Percentiles rank a stretch among this genome's conserved stretches.
Conservation (phyloP, 2,888 invertebrate species). For the Volucella zonaria region DNA sequence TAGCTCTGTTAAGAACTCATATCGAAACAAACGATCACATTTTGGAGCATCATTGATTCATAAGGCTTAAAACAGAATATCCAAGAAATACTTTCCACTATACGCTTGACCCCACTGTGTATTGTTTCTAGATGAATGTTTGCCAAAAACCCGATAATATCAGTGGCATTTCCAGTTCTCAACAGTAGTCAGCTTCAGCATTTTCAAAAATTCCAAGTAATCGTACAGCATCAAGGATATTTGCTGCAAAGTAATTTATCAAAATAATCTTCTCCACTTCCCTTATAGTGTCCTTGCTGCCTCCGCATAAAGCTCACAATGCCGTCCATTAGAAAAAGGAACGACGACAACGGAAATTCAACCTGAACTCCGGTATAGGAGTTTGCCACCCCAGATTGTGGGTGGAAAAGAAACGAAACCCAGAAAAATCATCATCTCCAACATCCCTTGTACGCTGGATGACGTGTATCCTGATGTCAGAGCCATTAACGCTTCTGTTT, state of each 20-base stretch:
- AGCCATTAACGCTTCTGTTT: slow-evolving; percentile 76
- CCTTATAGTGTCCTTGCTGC: slow-evolving; percentile 23
- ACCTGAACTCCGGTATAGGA: slow-evolving; percentile 40
- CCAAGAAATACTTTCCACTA: background rate
- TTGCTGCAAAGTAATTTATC: slow-evolving; percentile 71
- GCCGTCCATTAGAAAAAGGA: slow-evolving; percentile 43
- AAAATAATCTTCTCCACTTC: slow-evolving; percentile 65
- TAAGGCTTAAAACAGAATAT: background rate
- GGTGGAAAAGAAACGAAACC: slow-evolving; percentile 48
- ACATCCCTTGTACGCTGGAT: slow-evolving; percentile 15
- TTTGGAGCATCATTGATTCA: too few species aligned
- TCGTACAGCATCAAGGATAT: slow-evolving; percentile 49
- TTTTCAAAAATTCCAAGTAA: slow-evolving; percentile 58
- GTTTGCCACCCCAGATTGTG: slow-evolving; percentile 42
- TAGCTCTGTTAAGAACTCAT: too few species aligned
- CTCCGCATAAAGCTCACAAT: slow-evolving; percentile 53
- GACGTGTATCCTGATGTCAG: slow-evolving; percentile 63
- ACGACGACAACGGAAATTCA: slow-evolving; percentile 65
- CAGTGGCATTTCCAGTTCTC: background rate
- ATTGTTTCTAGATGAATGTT: background rate
- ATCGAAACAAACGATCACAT: too few species aligned
- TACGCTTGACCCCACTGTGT: slow-evolving; percentile 21
- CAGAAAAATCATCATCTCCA: slow-evolving; percentile 70
- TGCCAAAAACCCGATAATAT: slow-evolving; percentile 17
- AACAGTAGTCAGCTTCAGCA: slow-evolving; percentile 26